phyloP scores from a whole-genome alignment of 1,140 invertebrate species.

The Drosophila ironensis region DNA sequence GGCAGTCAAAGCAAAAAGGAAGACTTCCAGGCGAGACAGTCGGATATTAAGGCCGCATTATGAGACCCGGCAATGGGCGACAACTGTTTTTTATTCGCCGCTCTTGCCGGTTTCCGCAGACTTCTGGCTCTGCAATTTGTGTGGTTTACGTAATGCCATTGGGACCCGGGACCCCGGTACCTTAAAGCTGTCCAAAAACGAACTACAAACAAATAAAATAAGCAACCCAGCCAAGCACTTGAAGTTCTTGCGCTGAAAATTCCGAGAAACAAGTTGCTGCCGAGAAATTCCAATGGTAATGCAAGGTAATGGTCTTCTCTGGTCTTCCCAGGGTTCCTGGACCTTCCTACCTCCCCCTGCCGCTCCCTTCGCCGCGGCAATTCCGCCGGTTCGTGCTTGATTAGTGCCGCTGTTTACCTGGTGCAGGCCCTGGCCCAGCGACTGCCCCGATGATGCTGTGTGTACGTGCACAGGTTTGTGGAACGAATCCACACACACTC shows the following conservation, averaged over 20 bases:
- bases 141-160: conserved; percentile 47
- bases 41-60: conserved; percentile 52
- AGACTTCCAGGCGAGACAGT: conserved; percentile 9
- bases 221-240: conserved; percentile 54
- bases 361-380: background rate
- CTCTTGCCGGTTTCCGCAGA: conserved; percentile 16
- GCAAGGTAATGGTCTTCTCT: conserved; percentile 63
- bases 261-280: conserved; percentile 72
- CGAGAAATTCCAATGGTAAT: conserved; percentile 69
- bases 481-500: no score
- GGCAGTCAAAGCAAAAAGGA: background rate
- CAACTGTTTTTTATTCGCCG: conserved; percentile 57
- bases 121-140: conserved; percentile 32
- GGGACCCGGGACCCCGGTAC: conserved; percentile 42
- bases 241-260: conserved; percentile 56
- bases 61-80: conserved; percentile 55
- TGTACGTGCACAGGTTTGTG: conserved; percentile 6
- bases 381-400: conserved; percentile 42
- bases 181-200: conserved; percentile 38
- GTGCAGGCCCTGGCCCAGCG: conserved; percentile 43
- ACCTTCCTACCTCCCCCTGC: background rate
- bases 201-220: conserved; percentile 7
- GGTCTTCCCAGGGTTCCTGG: conserved; percentile 8
- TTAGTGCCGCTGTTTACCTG: conserved; percentile 77
- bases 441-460: background rate